These are phyloP conservation scores for Allophyes oxyacanthae DNA, from an alignment of 2,888 invertebrate species.

Conservation along the genomic window DNA sequence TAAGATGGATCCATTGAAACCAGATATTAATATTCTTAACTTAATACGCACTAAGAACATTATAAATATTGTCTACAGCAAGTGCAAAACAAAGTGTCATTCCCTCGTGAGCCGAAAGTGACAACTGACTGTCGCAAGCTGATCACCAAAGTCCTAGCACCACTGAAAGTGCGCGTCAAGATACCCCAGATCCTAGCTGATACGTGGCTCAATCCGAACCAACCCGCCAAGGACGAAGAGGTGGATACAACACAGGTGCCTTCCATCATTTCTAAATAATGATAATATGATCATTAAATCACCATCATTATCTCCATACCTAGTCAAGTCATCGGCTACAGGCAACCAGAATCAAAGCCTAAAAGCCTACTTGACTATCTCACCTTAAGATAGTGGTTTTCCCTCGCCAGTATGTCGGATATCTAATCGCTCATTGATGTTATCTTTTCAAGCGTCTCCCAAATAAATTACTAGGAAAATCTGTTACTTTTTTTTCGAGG, in stretches of 20 bases:
- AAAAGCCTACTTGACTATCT: too few relatives aligned
- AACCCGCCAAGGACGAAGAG: conserved; percentile 77
- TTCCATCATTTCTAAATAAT: not conserved
- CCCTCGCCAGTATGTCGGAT: too few relatives aligned
- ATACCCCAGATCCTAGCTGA: conserved; percentile 92
- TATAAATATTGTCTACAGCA: conserved; percentile 84
- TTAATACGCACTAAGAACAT: not conserved
- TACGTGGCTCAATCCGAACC: conserved; percentile 90
- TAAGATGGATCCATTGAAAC: too few relatives aligned
- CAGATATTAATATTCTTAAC: not conserved
- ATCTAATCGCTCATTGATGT: too few relatives aligned
- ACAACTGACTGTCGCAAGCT: conserved; percentile 91
- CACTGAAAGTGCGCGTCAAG: conserved; percentile 91
- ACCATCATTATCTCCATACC: too few relatives aligned
- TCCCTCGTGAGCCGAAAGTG: conserved; percentile 91
- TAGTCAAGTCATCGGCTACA: too few relatives aligned
- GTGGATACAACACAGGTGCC: conserved; percentile 52
- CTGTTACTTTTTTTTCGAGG: too few relatives aligned
- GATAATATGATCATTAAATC: too few relatives aligned
- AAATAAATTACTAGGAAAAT: too few relatives aligned
- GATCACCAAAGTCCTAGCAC: conserved; percentile 92
- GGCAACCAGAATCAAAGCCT: too few relatives aligned
- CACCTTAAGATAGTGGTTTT: too few relatives aligned
- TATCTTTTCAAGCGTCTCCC: too few relatives aligned
- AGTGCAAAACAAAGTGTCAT: conserved; percentile 92